Conservation (phyloP, 2,888 invertebrate genomes). For the Notodromas monacha region DNA sequence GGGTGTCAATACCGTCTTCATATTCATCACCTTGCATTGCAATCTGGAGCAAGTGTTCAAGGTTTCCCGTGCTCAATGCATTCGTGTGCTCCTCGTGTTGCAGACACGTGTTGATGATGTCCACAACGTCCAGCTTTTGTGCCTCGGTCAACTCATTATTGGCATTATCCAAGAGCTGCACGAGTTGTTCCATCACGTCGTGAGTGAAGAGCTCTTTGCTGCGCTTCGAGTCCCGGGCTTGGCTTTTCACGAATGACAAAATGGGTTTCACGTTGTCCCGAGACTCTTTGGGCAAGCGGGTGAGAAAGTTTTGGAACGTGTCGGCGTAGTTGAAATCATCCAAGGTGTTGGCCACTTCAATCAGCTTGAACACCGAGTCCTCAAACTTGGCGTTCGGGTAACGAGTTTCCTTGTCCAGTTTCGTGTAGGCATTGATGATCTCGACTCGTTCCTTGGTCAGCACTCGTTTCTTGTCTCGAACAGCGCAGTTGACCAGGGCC, state of each 20-base stretch:
- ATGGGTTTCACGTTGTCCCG: constrained; percentile 2
- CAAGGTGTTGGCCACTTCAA: constrained; percentile 1
- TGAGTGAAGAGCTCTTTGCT: not conserved
- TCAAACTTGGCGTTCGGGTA: constrained; percentile 1
- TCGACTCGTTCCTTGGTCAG: constrained; percentile 1
- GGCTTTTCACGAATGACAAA: not conserved
- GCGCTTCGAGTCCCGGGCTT: constrained; percentile 1
- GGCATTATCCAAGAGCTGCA: not conserved
- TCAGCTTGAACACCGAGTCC: constrained; percentile 1
- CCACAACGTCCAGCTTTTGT: constrained; percentile 1
- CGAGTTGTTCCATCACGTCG: not conserved
- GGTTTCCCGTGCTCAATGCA: not conserved
- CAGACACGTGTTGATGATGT: constrained; percentile 1
- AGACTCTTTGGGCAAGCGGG: not conserved
- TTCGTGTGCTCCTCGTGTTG: constrained; percentile 2
- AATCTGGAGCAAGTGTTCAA: not conserved
- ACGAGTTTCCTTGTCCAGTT: not conserved
- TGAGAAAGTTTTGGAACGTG: not conserved
- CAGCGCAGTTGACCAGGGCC: constrained; percentile 1
- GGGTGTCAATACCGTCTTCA: too few relatives aligned
- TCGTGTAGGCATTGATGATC: not conserved
- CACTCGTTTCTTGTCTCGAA: constrained; percentile 1
- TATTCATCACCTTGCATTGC: not conserved
- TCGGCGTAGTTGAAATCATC: constrained; percentile 2
- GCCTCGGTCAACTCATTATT: not conserved